Conservation (phyloP, 2,113 vertebrate genomes). For the Trogon melanurus region DNA sequence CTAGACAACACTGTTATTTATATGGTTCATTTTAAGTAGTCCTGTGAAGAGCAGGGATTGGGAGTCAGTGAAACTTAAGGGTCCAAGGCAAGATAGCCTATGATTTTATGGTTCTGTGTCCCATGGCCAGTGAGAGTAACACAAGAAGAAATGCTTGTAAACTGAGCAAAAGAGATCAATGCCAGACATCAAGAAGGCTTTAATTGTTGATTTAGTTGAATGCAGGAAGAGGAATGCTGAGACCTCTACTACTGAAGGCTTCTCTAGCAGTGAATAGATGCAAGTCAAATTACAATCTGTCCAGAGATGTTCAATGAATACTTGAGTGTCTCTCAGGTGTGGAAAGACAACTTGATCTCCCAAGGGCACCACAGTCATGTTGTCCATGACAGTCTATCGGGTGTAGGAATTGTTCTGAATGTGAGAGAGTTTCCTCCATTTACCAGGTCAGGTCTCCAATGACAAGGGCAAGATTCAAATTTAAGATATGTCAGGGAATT, state of each 20-base stretch:
- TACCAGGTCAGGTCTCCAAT: background rate
- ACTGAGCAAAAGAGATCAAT: background rate
- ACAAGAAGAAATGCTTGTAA: background rate
- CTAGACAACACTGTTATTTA: background rate
- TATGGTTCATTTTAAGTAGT: background rate
- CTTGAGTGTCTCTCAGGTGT: background rate
- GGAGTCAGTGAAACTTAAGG: background rate
- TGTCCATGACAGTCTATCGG: rapidly evolving
- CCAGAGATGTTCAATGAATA: background rate
- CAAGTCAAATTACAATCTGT: background rate
- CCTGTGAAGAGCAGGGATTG: background rate
- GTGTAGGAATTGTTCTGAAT: background rate
- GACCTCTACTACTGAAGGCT: background rate
- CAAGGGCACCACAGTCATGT: background rate
- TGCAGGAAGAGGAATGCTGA: rapidly evolving
- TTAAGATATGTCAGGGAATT: background rate
- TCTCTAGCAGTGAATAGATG: background rate
- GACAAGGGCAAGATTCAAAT: background rate
- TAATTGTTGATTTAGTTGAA: background rate
- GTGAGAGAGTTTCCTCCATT: background rate
- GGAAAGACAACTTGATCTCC: background rate
- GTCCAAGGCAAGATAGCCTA: background rate
- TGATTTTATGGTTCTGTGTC: background rate
- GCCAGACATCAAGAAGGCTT: background rate
- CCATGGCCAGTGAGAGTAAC: background rate